Evolutionary conservation across 1,140 invertebrate species (phyloP).

Genomic region (Megalopta genalis): DNA sequence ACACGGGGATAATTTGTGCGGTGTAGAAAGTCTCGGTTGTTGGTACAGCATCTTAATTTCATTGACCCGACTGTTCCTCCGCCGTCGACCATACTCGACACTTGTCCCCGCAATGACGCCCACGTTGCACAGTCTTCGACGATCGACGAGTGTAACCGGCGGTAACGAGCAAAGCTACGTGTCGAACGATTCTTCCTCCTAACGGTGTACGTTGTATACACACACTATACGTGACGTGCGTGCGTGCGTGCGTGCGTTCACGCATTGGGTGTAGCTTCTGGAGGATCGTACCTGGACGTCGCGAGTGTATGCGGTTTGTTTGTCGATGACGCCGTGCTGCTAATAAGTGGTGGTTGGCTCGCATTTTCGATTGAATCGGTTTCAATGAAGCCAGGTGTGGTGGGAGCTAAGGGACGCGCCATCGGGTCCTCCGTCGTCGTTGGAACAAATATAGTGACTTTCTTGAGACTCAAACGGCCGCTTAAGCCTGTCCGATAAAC

Average conservation of each 20-base stretch:
- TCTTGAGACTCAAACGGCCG: background rate
- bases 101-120: constrained; percentile 9
- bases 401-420: constrained; percentile 7
- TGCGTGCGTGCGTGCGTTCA: constrained; percentile 31
- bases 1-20: too few relatives aligned
- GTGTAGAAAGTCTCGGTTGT: too few relatives aligned
- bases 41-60: background rate
- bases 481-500: background rate
- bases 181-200: constrained; percentile 52
- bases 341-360: constrained; percentile 45
- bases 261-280: constrained; percentile 31
- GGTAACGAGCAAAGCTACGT: constrained; percentile 42
- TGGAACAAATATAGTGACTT: background rate
- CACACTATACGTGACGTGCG: constrained; percentile 48
- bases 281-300: constrained; percentile 20
- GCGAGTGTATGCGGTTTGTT: constrained; percentile 23
- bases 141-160: constrained; percentile 29
- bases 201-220: constrained; percentile 67
- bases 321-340: constrained; percentile 34
- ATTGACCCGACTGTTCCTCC: background rate
- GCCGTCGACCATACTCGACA: background rate
- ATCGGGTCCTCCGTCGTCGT: background rate
- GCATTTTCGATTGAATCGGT: constrained; percentile 40
- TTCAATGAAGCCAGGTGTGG: constrained; percentile 2
- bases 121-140: constrained; percentile 9